These are phyloP conservation scores for Drosophila gunungcola DNA, from an alignment of 1,140 invertebrate species.

Conservation along the genomic window DNA sequence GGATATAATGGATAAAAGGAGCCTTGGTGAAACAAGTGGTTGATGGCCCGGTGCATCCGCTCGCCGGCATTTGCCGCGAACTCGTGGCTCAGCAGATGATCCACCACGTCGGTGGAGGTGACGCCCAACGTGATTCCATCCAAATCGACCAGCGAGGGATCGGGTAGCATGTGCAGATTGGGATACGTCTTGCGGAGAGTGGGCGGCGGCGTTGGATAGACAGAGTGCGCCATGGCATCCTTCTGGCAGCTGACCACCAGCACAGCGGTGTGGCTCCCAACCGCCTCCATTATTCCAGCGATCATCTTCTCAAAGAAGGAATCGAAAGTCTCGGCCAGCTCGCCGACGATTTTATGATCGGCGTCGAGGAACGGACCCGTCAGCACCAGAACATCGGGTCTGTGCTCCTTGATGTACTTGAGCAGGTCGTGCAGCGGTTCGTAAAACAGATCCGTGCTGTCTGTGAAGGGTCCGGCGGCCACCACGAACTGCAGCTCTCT, in stretches of 20 bases:
- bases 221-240: constrained; percentile 90
- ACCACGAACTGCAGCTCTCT: constrained; percentile 89
- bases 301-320: constrained; percentile 90
- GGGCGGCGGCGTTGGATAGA: constrained; percentile 93
- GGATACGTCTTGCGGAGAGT: constrained; percentile 85
- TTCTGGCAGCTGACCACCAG: constrained; percentile 89
- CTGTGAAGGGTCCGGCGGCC: constrained; percentile 93
- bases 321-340: constrained; percentile 88
- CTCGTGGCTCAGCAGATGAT: constrained; percentile 92
- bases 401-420: constrained; percentile 88
- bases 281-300: constrained; percentile 86
- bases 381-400: constrained; percentile 92
- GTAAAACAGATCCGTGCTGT: constrained; percentile 90
- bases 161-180: constrained; percentile 89
- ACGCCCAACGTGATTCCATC: constrained; percentile 91
- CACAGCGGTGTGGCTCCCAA: constrained; percentile 78
- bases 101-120: constrained; percentile 92
- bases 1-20: constrained; percentile 94
- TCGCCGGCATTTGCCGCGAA: constrained; percentile 87
- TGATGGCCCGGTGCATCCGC: constrained; percentile 89
- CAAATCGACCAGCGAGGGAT: constrained; percentile 92
- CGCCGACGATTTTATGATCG: constrained; percentile 87
- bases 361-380: constrained; percentile 93
- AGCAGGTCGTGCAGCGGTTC: constrained; percentile 93
- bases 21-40: constrained; percentile 91